These are phyloP conservation scores for Motacilla tschutschensis DNA, from an alignment of 2,113 vertebrate species.

Conservation along the genomic window DNA sequence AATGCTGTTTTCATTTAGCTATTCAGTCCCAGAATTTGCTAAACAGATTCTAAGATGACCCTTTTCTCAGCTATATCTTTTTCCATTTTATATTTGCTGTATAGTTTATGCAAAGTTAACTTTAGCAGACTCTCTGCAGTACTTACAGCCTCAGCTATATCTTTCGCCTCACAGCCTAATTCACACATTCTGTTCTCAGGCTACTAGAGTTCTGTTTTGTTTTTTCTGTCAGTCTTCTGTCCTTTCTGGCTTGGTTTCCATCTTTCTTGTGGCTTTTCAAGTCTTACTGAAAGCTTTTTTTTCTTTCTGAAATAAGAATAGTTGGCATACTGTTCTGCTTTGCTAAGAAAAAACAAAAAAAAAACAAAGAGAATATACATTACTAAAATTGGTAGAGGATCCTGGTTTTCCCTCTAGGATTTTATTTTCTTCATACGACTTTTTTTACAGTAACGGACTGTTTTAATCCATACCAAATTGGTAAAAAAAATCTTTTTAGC, in stretches of 20 bases:
- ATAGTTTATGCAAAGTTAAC: not conserved
- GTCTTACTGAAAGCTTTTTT: not conserved
- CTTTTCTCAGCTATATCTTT: not conserved
- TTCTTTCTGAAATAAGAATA: not conserved
- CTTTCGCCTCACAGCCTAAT: not conserved
- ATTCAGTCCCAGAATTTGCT: not conserved
- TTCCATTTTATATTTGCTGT: not conserved
- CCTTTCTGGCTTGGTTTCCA: not conserved
- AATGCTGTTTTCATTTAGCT: not conserved
- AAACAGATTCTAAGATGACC: not conserved
- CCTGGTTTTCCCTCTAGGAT: not conserved
- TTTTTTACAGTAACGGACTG: not conserved
- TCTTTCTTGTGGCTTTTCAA: conserved; percentile 22
- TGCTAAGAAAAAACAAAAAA: not conserved
- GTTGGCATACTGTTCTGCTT: not conserved
- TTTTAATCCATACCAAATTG: not conserved
- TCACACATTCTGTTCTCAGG: conserved; percentile 24
- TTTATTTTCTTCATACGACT: not conserved
- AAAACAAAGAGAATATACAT: not conserved
- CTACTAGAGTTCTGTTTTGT: not conserved
- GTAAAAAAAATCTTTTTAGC: not conserved
- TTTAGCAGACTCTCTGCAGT: not conserved
- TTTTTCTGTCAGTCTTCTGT: conserved; percentile 10
- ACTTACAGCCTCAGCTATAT: not conserved
- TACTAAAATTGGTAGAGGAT: not conserved